Conservation (phyloP, 2,113 vertebrate species). For the Clarias gariepinus region DNA sequence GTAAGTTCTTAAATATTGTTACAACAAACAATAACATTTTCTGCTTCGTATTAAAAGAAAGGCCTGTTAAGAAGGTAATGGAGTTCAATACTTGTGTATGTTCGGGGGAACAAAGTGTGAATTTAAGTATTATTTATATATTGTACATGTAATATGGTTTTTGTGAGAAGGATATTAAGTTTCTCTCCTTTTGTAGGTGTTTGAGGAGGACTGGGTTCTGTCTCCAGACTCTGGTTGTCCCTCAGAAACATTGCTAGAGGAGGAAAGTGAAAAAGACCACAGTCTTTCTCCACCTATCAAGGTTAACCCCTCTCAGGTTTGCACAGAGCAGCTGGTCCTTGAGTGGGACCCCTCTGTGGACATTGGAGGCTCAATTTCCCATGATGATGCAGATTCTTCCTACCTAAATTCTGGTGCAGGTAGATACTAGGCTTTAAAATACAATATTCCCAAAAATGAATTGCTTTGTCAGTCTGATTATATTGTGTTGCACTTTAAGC, state of each 20-base stretch:
- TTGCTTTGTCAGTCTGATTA: background rate
- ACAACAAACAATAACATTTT: background rate
- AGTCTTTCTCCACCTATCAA: slow-evolving; percentile 7
- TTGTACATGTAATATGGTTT: background rate
- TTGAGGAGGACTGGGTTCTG: slow-evolving; percentile 72
- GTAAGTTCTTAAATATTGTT: background rate
- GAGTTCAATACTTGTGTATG: background rate
- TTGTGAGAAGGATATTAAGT: background rate
- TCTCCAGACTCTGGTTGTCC: slow-evolving; percentile 71
- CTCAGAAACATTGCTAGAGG: slow-evolving; percentile 66
- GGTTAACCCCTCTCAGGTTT: slow-evolving; percentile 38
- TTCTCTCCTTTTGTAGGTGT: slow-evolving; percentile 65
- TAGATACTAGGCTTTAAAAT: slow-evolving; percentile 37
- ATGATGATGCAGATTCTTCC: slow-evolving; percentile 68
- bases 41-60: background rate
- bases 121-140: background rate
- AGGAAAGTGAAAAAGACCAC: slow-evolving; percentile 54
- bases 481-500: background rate
- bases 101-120: background rate
- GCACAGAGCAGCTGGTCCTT: slow-evolving; percentile 72
- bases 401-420: slow-evolving; percentile 67
- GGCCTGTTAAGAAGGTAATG: background rate
- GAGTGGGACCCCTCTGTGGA: slow-evolving; percentile 89
- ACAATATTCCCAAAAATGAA: no score
- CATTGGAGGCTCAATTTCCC: slow-evolving; percentile 75